Evolutionary conservation across 2,888 invertebrate genomes (phyloP).

Genomic region (Xestobium rufovillosum): DNA sequence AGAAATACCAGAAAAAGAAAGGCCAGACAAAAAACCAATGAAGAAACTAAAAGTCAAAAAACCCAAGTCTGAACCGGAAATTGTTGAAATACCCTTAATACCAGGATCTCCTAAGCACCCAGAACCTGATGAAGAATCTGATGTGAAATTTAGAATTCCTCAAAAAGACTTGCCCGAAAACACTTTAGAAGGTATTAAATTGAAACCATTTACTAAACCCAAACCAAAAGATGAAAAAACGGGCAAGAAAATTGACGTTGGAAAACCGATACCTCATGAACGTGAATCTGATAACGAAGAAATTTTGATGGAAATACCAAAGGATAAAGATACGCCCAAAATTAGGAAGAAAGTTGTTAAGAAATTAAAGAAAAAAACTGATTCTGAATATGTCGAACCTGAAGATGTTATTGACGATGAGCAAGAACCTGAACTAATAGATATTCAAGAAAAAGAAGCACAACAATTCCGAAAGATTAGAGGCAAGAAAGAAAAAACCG

Average conservation of each 20-base stretch:
- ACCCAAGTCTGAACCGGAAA: conserved; percentile 42
- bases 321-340: conserved; percentile 58
- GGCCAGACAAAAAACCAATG: conserved; percentile 34
- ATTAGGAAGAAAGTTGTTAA: conserved; percentile 41
- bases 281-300: not conserved
- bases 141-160: conserved; percentile 38
- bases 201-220: conserved; percentile 28
- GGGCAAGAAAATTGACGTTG: not conserved
- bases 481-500: not conserved
- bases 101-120: conserved; percentile 40
- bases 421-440: no score
- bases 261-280: not conserved
- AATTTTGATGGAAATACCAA: conserved; percentile 54
- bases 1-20: conserved; percentile 41
- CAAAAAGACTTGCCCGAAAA: conserved; percentile 29
- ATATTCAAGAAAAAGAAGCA: not conserved
- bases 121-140: conserved; percentile 42
- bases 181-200: conserved; percentile 28
- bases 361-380: not conserved
- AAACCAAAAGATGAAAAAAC: conserved; percentile 20
- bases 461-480: not conserved
- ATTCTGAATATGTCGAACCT: no score
- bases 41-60: conserved; percentile 35
- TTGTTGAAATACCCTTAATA: conserved; percentile 33
- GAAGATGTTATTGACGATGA: no score